Evolutionary conservation across 2,797 vertebrate species (phyloP).

Genomic region (Molossus molossus): DNA sequence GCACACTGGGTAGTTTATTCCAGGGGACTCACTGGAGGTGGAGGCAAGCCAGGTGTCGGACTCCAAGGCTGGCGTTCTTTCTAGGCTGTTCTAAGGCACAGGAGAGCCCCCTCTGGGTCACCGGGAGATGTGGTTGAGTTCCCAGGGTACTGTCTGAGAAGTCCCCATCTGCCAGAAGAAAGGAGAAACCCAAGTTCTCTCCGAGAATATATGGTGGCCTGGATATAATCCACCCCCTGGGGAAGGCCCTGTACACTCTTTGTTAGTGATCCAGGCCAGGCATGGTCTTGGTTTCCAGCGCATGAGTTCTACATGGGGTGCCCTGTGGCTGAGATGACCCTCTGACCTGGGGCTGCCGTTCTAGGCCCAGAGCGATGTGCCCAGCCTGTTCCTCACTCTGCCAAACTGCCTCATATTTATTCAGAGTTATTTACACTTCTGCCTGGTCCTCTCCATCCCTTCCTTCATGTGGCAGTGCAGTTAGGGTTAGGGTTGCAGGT

Average conservation of each 20-base stretch:
- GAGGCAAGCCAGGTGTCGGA: not conserved
- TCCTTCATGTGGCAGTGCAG: not conserved
- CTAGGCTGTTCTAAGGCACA: not conserved
- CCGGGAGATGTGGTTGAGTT: not conserved
- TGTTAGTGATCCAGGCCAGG: not conserved
- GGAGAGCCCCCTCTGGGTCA: not conserved
- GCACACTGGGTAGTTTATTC: not conserved
- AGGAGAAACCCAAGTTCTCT: not conserved
- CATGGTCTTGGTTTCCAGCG: not conserved
- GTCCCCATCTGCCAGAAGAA: not conserved
- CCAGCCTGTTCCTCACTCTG: not conserved
- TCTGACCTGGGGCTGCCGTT: not conserved
- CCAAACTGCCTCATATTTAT: not conserved
- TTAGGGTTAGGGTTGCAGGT: not conserved
- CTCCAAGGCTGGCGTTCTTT: not conserved
- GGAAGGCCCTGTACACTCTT: not conserved
- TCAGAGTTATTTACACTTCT: not conserved
- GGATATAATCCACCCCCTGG: not conserved
- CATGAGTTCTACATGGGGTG: rapidly evolving
- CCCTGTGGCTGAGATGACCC: not conserved
- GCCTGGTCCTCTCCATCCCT: not conserved
- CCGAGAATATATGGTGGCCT: not conserved
- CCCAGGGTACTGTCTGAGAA: not conserved
- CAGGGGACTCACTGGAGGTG: not conserved
- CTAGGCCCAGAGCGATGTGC: not conserved